Evolutionary conservation across 2,797 vertebrate species (phyloP), one percentile per base, ranked within the genome.

Genomic region (Sciurus vulgaris): DNA sequence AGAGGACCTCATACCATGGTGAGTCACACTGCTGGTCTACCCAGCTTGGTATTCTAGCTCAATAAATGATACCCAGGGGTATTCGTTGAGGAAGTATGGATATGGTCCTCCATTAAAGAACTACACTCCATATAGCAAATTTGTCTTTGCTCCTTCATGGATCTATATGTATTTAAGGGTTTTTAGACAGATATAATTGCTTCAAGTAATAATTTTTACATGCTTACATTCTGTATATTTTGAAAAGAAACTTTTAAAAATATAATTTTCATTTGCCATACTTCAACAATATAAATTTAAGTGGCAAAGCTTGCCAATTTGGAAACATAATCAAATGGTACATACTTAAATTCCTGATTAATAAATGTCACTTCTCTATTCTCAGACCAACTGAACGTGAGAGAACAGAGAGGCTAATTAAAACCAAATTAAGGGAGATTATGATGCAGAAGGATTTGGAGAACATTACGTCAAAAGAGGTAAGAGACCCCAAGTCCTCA

Each of bases 401-500:
- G 56, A 99, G 99, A 83, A 99, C 99, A 0, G 99, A 99, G 91
- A 98, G 99, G 41, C 98, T 99, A 18, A 99, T 99, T 97, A 99
- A 99, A 98, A 99, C 98, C 56, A 99, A 99, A 18, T 99, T 99
- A 97, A 97, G 99, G 88, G 99, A 99, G 98, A 99, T 99, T 92
- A 99, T 99, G 99, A 99, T 99, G 99, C 99, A 99, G 98, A 99
- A 99, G 67, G 99, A 99, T 98, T 98, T 99, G 98, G 99, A 99
- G 98, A 99, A 99, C 76, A 99, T 99, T 98, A 99, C 99, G 14
- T 99, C 99, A 17, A 99, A 99, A 98, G 99, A 99, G 99, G 99
- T 99, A 97, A 97, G 98, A 92, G 63, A 94, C 20, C 13, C 56
- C 79, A 54, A 89, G 28, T 83, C 41, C n/a, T 87, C 54, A 9